A percentile compares a stretch with the other conserved stretches of the same genome.
Conservation (phyloP, 2,797 vertebrate genomes). For the Harpagifer antarcticus region DNA sequence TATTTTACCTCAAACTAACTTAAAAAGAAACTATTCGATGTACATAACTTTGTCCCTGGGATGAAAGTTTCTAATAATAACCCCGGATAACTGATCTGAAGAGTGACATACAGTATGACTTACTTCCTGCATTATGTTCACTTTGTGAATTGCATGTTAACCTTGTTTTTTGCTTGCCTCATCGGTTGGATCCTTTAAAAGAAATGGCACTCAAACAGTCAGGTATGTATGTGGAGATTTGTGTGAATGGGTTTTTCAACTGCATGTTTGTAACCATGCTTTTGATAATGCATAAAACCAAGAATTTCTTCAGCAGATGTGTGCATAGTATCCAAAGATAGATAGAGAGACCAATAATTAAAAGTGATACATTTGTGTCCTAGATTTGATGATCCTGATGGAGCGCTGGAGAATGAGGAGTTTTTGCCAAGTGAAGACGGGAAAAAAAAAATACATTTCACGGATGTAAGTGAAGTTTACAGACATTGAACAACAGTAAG, state of each 20-base stretch:
- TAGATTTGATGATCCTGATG: constrained; percentile 89
- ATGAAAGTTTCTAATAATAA: constrained; percentile 17
- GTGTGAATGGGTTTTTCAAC: not conserved
- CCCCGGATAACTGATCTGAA: constrained; percentile 13
- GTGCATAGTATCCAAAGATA: not conserved
- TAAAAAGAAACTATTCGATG: not conserved
- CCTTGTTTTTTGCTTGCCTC: constrained; percentile 74
- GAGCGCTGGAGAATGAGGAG: constrained; percentile 86
- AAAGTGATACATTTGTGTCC: constrained; percentile 16
- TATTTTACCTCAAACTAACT: not conserved
- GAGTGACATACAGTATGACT: constrained; percentile 35
- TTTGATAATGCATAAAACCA: not conserved
- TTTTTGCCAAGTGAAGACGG: constrained; percentile 87
- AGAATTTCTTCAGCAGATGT: not conserved
- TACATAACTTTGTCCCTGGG: not conserved
- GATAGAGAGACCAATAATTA: not conserved
- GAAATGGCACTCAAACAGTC: constrained; percentile 80
- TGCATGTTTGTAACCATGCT: constrained; percentile 9
- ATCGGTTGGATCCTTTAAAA: constrained; percentile 74
- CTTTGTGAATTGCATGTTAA: constrained; percentile 81
- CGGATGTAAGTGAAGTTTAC: constrained; percentile 87
- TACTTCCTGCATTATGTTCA: constrained; percentile 47
- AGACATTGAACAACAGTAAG: not conserved
- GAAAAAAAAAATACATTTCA: constrained; percentile 92
- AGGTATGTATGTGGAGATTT: constrained; percentile 76